Conservation (phyloP, 2,888 invertebrate genomes). For the Meloe dianella region DNA sequence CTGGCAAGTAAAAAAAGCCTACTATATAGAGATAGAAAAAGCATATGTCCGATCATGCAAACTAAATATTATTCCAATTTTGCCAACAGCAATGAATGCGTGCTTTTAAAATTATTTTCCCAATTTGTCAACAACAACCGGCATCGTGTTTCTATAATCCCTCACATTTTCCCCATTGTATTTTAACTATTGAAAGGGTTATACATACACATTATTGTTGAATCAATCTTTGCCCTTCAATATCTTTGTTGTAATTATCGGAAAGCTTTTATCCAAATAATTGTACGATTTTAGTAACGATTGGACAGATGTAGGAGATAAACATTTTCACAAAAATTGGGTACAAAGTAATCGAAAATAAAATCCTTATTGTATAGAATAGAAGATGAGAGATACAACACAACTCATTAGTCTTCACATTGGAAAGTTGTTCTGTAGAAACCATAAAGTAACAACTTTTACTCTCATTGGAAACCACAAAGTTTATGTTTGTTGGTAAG, state of each 20-base stretch:
- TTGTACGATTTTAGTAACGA: too few species aligned
- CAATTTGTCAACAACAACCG: conserved; percentile 18
- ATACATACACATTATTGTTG: not conserved
- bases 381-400: too few species aligned
- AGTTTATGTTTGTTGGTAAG: not conserved
- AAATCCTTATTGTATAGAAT: too few species aligned
- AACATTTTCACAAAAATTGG: too few species aligned
- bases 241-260: not conserved
- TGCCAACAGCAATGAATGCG: conserved; percentile 23
- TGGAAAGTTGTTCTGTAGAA: not conserved
- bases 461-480: conserved; percentile 15
- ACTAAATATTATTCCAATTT: conserved; percentile 24
- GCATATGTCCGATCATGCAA: conserved; percentile 23
- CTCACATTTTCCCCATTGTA: conserved; percentile 17
- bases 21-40: not conserved
- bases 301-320: not conserved
- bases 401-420: not conserved
- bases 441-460: conserved; percentile 8
- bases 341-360: too few species aligned
- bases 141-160: conserved; percentile 26
- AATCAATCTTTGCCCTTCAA: not conserved
- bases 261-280: not conserved
- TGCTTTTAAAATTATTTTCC: conserved; percentile 32
- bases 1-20: too few species aligned
- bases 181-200: not conserved